phyloP scores from a whole-genome alignment of 2,113 vertebrate species.

The Gallinago undulata region DNA sequence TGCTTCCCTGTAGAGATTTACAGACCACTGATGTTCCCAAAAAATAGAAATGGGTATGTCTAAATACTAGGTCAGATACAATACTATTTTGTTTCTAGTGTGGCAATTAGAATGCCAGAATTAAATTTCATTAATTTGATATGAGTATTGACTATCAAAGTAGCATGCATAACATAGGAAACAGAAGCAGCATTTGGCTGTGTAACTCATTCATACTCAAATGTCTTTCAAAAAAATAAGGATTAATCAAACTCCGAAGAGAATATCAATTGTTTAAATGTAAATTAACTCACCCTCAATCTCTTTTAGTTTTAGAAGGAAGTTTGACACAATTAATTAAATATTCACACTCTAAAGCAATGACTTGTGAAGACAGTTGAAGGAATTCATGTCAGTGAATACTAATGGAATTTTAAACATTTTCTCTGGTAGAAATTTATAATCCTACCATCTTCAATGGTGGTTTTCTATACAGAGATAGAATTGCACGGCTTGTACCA shows the following conservation, averaged over 20 bases:
- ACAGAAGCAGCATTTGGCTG: neutral
- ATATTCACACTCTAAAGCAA: neutral
- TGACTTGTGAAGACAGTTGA: neutral
- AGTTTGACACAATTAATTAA: neutral
- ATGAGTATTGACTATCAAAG: neutral
- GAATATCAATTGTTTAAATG: neutral
- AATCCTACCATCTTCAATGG: neutral
- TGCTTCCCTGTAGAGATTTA: neutral
- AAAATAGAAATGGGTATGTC: neutral
- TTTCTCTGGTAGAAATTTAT: neutral
- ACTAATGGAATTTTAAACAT: neutral
- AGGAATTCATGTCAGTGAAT: neutral
- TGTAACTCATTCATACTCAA: neutral
- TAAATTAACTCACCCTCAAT: neutral
- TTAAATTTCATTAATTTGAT: neutral
- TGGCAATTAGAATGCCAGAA: neutral
- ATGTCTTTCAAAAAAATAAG: neutral
- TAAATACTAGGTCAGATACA: neutral
- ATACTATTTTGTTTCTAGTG: neutral
- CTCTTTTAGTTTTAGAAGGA: neutral
- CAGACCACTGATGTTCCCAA: neutral
- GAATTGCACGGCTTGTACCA: neutral
- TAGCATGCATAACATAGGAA: neutral
- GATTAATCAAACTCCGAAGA: neutral
- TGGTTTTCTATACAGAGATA: neutral